Conservation (phyloP, 2,113 vertebrate species). For the Alaudala cheleensis region DNA sequence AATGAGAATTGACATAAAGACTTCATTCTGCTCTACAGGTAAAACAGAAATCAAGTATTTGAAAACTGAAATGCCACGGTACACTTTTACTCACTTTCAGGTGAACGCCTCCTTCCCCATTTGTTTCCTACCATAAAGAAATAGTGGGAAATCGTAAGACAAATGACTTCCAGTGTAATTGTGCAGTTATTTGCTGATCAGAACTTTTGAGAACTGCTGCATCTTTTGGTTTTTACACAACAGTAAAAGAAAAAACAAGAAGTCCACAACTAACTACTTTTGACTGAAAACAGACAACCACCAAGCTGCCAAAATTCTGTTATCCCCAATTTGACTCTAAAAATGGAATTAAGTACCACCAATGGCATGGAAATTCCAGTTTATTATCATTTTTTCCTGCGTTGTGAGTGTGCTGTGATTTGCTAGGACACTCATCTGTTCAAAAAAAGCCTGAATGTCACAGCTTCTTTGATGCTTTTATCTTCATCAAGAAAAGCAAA, state of each 20-base stretch:
- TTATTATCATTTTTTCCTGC: not conserved
- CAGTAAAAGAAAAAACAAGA: not conserved
- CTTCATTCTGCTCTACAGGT: not conserved
- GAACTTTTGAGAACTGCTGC: not conserved
- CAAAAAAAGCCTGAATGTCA: not conserved
- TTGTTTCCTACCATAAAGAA: not conserved
- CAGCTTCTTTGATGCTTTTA: not conserved
- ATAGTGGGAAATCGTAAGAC: not conserved
- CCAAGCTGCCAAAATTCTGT: not conserved
- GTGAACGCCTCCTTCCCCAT: not conserved
- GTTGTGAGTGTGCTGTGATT: not conserved
- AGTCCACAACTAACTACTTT: not conserved
- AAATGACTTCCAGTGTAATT: not conserved
- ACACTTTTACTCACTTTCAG: not conserved
- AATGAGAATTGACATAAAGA: not conserved
- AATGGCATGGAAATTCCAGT: not conserved
- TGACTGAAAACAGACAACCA: not conserved
- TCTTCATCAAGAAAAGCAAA: not conserved
- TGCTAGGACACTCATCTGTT: not conserved
- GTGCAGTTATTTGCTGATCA: not conserved
- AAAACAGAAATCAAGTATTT: not conserved
- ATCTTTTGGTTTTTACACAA: not conserved
- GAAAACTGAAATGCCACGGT: not conserved
- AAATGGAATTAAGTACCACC: not conserved
- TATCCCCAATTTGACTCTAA: not conserved